phyloP scores from a whole-genome alignment of 1,140 invertebrate genomes.

The Stegodyphus dumicola region DNA sequence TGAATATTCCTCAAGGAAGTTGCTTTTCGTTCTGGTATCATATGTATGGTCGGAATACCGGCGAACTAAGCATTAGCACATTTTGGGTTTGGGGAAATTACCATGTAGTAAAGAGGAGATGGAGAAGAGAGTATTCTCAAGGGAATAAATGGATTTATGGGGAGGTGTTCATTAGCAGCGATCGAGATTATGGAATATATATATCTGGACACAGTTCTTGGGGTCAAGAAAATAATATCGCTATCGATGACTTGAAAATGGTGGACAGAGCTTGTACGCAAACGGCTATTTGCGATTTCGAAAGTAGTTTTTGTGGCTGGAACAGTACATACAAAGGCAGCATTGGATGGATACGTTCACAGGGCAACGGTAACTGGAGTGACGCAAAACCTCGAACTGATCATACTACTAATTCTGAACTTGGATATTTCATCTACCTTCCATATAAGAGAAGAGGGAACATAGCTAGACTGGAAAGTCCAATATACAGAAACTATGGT shows the following conservation, averaged over 20 bases:
- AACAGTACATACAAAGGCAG: conserved; percentile 47
- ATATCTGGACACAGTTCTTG: background rate
- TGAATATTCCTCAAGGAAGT: conserved; percentile 14
- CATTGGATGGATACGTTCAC: conserved; percentile 19
- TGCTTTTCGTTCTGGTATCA: conserved; percentile 65
- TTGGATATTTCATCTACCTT: conserved; percentile 58
- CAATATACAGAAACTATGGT: conserved; percentile 55
- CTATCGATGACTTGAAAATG: conserved; percentile 68
- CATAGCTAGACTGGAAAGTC: conserved; percentile 45
- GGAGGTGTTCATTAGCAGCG: conserved; percentile 31
- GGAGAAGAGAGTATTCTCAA: conserved; percentile 24
- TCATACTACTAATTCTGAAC: conserved; percentile 55
- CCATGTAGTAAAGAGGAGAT: background rate
- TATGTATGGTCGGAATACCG: conserved; percentile 63
- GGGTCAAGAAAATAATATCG: conserved; percentile 66
- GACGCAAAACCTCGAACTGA: conserved; percentile 49
- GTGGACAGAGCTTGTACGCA: conserved; percentile 64
- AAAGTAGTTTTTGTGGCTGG: conserved; percentile 64
- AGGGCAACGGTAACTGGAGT: conserved; percentile 54
- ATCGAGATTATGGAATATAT: conserved; percentile 26
- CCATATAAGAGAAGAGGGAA: conserved; percentile 35
- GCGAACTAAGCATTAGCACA: conserved; percentile 41
- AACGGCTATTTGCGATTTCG: conserved; percentile 63
- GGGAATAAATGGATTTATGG: conserved; percentile 44
- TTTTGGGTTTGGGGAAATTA: background rate